Conservation (phyloP, 2,888 invertebrate species). For the Colletes collaris region DNA sequence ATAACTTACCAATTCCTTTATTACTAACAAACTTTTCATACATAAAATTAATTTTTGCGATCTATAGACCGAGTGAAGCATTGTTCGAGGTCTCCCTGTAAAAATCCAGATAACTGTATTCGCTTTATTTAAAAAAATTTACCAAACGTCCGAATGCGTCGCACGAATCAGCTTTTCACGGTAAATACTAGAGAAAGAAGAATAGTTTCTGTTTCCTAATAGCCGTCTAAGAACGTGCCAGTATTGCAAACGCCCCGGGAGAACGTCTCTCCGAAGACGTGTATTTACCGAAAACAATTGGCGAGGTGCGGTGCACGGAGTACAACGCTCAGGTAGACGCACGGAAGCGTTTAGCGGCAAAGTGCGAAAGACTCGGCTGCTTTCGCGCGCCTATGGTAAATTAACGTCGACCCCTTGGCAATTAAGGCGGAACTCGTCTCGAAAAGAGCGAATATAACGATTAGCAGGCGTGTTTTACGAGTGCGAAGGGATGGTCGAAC, state of each 20-base stretch:
- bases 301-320: background rate
- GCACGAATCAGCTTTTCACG: background rate
- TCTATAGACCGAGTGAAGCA: too few relatives aligned
- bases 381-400: slow-evolving; percentile 36
- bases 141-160: too few relatives aligned
- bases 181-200: background rate
- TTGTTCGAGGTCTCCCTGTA: too few relatives aligned
- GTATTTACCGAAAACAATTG: background rate
- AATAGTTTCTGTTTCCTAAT: background rate
- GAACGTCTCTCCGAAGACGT: background rate
- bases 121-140: too few relatives aligned
- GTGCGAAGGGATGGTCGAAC: slow-evolving; percentile 17
- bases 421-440: slow-evolving; percentile 55
- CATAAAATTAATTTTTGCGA: too few relatives aligned
- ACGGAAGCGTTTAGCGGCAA: slow-evolving; percentile 10
- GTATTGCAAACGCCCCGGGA: too few relatives aligned
- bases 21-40: too few relatives aligned
- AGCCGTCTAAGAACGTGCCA: background rate
- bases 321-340: background rate
- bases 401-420: slow-evolving; percentile 42
- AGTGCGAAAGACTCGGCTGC: slow-evolving; percentile 42
- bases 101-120: too few relatives aligned
- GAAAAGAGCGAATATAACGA: slow-evolving; percentile 50
- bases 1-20: too few relatives aligned
- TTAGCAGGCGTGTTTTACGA: slow-evolving; percentile 57